Base-by-base conservation (phyloP, 1,140 invertebrate species). In the Formica exsecta region DNA sequence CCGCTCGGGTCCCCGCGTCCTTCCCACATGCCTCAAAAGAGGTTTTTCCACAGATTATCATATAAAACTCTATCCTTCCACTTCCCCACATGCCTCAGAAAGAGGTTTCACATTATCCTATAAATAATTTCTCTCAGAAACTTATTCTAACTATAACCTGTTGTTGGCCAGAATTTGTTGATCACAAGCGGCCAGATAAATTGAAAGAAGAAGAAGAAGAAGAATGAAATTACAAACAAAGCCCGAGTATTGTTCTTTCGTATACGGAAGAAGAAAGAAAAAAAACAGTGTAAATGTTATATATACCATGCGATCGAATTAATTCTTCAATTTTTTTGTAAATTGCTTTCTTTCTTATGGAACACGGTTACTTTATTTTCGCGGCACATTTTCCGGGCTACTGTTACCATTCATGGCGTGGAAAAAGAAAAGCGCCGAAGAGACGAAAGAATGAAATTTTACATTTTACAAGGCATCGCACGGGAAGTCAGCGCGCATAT, bases 391-490 rank as follows among this genome's bases (percentile, higher is more conserved):
- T 83, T 61, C 38, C 68, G 38, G 77, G 11, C 19, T n/a, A 48
- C 44, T n/a, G 51, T 44, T 81, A 51, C 66, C 38, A 83, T 83
- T 83, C 54, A 74, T 36, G 38, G 51, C 68, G 79, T 62, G 79
- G 68, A 83, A 83, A 83, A 83, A 9, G 68, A 83, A 74, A 73
- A 83, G 44, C 65, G 36, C 22, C 66, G 22, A 68, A 44, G n/a
- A 68, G 11, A 41, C 38, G 54, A n/a, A 51, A 83, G 68, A 83
- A 83, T 74, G 41, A 83, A 81, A 61, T 74, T 81, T 83, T 73
- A 38, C 79, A 83, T 29, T 59, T 73, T 74, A 29, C 38, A 44
- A 44, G 62, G 19, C 22, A 3, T 32, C 32, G 3, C 65, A 51
- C 51, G 65, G 66, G 36, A 41, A 51, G 48, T 19, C 36, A 32